phyloP scores from a whole-genome alignment of 1,140 invertebrate species.

The Globodera rostochiensis region DNA sequence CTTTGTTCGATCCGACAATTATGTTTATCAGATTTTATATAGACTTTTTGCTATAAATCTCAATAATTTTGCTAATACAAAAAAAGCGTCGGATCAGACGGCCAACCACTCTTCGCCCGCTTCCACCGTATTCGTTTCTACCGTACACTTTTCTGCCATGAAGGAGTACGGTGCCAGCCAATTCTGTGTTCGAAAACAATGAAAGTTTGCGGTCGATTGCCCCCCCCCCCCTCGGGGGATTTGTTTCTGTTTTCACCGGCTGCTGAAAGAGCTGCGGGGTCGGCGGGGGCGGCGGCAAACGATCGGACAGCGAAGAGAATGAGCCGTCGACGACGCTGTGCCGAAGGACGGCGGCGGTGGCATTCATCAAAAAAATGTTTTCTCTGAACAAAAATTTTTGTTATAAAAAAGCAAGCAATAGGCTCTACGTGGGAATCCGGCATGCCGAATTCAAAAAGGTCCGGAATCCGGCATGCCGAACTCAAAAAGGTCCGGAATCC shows the following conservation, averaged over 20 bases:
- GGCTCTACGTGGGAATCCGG: too few species aligned
- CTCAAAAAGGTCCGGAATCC: too few species aligned
- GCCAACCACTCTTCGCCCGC: background rate
- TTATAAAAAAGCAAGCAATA: too few species aligned
- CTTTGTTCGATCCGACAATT: too few species aligned
- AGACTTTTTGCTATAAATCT: too few species aligned
- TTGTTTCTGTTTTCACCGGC: background rate
- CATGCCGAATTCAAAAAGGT: too few species aligned
- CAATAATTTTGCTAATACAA: too few species aligned
- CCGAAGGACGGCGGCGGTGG: background rate
- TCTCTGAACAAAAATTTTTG: too few species aligned
- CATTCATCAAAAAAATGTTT: background rate
- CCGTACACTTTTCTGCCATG: background rate
- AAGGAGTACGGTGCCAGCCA: background rate
- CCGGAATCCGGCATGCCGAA: too few species aligned
- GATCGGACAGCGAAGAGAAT: slow-evolving; percentile 29
- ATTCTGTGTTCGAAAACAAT: background rate
- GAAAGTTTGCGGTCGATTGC: background rate
- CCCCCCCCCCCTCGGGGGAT: background rate
- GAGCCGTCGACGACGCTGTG: background rate
- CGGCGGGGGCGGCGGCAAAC: background rate
- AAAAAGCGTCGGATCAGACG: background rate
- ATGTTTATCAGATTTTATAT: too few species aligned
- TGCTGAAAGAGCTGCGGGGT: slow-evolving; percentile 1
- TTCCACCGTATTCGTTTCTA: background rate